These are phyloP conservation scores for Brachyrhaphis roseni DNA, from an alignment of 2,797 vertebrate genomes.

Conservation along the genomic window DNA sequence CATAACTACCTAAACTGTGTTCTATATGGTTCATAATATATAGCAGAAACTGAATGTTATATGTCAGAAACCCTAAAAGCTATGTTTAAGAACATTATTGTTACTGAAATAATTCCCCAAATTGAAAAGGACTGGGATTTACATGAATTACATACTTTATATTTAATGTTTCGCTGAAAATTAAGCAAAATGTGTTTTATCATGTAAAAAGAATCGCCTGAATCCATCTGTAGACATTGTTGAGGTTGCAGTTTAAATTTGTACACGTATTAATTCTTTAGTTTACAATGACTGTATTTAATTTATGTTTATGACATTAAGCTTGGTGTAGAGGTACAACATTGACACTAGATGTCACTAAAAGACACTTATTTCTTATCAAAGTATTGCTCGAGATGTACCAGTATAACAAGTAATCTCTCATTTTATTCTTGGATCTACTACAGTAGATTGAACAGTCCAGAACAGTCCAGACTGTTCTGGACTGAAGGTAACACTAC, in stretches of 20 bases:
- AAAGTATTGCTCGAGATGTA: neutral
- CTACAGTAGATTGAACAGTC: too few relatives aligned
- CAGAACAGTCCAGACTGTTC: too few relatives aligned
- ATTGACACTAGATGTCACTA: neutral
- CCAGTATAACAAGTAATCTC: neutral
- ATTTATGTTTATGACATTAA: neutral
- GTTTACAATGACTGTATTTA: neutral
- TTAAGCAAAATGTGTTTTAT: neutral
- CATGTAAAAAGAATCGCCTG: neutral
- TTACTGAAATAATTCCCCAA: neutral
- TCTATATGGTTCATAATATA: neutral
- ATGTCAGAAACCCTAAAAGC: slow-evolving; percentile 46
- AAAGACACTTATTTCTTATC: neutral
- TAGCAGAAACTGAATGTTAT: neutral
- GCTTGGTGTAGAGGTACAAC: neutral
- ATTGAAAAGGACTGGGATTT: neutral
- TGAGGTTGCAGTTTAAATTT: neutral
- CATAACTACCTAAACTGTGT: fast-evolving
- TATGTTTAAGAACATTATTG: slow-evolving; percentile 6
- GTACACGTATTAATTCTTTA: neutral
- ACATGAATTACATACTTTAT: neutral
- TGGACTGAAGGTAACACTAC: too few relatives aligned
- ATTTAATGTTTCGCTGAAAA: neutral
- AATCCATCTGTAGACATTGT: neutral
- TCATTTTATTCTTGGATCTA: neutral